Base-by-base conservation (phyloP, 2,113 vertebrate species). In the Siphamia tubifer region DNA sequence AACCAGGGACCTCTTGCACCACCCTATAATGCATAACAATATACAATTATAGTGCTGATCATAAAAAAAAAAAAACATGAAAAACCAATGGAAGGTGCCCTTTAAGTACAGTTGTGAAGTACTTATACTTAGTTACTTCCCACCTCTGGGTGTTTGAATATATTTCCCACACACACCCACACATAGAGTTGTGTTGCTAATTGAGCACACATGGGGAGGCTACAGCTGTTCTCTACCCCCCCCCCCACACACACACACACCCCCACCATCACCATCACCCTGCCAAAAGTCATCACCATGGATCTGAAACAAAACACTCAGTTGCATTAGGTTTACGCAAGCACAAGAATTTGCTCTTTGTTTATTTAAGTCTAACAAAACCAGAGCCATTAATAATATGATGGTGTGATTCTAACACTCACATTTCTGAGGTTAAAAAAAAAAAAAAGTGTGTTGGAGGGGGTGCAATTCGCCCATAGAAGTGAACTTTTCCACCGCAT, bases 151-250 rank as follows among this genome's bases (percentile, higher is more conserved):
- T 77, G 68, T 83, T 82, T 67, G 66, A 64, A 73, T 72, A 49
- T 60, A 75, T 85, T 74, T 73, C 65, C 43, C 68, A 60, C 73
- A 83, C 74, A 68, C 60, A 69, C 65, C 43, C 68, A 60, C 73
- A 83, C 74, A 68, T 56, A 69, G 45, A 69, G 45, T 61, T 30
- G 72, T 66, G 45, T 48, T 70, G 43, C 40, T 54, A 20, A 57
- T 57, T 52, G 53, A 58, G 68, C 48, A 68, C 68, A 52, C 70
- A 71, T 34, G 44, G 56, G 57, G 60, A 83, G 57, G 5, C 23
- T 67, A 72, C 80, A 86, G 83, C 80, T 87, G 84, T 70, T 87
- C 68, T 15, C 43, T 54, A 35, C 52, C 42, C 68, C 68, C 75
- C n/a, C n/a, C n/a, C n/a, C n/a, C n/a, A n/a, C n/a, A n/a, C n/a